phyloP scores from a whole-genome alignment of 2,888 invertebrate species.

The Chymomyza procnemis region DNA sequence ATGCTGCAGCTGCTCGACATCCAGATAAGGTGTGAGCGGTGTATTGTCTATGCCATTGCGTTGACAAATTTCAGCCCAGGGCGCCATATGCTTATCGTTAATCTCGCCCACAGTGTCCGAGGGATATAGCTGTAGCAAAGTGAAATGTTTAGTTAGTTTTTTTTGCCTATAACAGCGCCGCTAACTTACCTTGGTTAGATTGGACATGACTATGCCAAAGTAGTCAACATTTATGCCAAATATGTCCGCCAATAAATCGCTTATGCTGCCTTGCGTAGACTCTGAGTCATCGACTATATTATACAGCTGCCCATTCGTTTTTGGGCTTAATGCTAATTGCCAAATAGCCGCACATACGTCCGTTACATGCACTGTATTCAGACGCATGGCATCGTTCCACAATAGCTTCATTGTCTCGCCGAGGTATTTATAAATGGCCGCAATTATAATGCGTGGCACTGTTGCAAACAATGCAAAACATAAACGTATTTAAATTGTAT shows the following conservation, averaged over 20 bases:
- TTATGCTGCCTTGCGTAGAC: conserved; percentile 91
- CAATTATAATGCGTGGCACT: conserved; percentile 92
- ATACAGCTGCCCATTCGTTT: conserved; percentile 83
- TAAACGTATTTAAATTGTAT: neutral
- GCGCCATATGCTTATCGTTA: conserved; percentile 94
- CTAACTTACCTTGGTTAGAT: conserved; percentile 85
- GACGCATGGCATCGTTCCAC: conserved; percentile 90
- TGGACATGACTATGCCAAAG: conserved; percentile 89
- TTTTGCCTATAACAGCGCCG: neutral
- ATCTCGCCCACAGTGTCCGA: conserved; percentile 90
- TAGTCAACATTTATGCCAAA: conserved; percentile 93
- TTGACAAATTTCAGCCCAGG: conserved; percentile 93
- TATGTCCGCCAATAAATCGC: conserved; percentile 87
- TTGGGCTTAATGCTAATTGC: conserved; percentile 82
- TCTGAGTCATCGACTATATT: conserved; percentile 90
- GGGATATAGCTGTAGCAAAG: conserved; percentile 84
- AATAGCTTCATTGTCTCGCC: conserved; percentile 94
- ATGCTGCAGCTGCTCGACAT: conserved; percentile 89
- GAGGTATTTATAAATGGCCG: conserved; percentile 91
- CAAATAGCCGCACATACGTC: conserved; percentile 92
- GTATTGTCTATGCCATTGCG: conserved; percentile 87
- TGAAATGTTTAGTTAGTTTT: neutral
- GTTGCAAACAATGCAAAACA: conserved; percentile 37
- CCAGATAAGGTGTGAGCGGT: conserved; percentile 92
- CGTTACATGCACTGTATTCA: conserved; percentile 92